These are phyloP conservation scores for Marcusenius ussheri DNA, from an alignment of 2,113 vertebrate species.

Conservation along the genomic window DNA sequence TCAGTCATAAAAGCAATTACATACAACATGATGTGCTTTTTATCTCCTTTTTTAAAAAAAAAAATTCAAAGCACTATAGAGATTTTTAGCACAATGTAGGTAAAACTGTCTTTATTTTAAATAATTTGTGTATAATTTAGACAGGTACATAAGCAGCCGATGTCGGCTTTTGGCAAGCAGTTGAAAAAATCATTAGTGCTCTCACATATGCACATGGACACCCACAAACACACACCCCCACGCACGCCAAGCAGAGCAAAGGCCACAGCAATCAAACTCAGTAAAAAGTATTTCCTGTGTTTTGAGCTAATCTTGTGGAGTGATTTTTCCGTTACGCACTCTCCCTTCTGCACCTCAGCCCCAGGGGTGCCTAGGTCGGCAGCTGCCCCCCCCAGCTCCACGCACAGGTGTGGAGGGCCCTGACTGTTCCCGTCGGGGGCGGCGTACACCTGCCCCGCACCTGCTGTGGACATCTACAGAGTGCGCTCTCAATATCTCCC, in stretches of 20 bases:
- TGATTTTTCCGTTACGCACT: slow-evolving; percentile 83
- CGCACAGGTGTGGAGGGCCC: neutral
- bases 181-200: neutral
- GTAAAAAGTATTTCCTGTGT: slow-evolving; percentile 87
- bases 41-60: neutral
- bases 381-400: slow-evolving; percentile 8
- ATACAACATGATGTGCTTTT: neutral
- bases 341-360: slow-evolving; percentile 33
- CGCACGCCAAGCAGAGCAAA: slow-evolving; percentile 48
- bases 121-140: neutral
- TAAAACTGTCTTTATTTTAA: neutral
- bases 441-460: neutral
- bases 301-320: slow-evolving; percentile 61
- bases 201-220: neutral
- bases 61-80: neutral
- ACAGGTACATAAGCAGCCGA: slow-evolving; percentile 8
- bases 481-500: neutral
- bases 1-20: neutral
- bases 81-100: neutral
- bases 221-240: slow-evolving; percentile 23
- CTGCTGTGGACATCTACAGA: neutral
- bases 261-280: slow-evolving; percentile 68
- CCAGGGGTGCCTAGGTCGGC: neutral
- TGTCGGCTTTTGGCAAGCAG: neutral
- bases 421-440: neutral